Percentiles rank a stretch among this genome's conserved stretches.
These are phyloP conservation scores for Sminthopsis crassicaudata DNA, from an alignment of 2,113 vertebrate genomes.

Conservation along the genomic window DNA sequence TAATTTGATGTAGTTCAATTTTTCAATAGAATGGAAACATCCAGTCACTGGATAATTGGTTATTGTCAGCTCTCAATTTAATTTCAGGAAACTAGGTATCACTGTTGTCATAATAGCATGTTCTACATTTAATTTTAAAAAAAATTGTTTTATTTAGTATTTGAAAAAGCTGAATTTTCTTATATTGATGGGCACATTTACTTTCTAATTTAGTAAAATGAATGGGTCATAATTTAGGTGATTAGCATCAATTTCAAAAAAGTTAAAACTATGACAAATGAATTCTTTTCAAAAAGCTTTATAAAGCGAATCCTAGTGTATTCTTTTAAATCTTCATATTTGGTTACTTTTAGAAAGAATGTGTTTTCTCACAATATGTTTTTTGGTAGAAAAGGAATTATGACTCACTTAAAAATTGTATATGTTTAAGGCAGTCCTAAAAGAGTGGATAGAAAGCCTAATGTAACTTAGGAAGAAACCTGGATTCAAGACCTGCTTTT, in stretches of 20 bases:
- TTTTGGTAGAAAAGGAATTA: conserved; percentile 24
- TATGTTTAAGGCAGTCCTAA: neutral
- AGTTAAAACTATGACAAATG: neutral
- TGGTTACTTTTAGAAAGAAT: conserved; percentile 21
- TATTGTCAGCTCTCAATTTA: neutral
- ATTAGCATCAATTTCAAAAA: conserved; percentile 28
- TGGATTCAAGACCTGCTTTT: neutral
- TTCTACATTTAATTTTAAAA: neutral
- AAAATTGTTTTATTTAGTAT: conserved; percentile 21
- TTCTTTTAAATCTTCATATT: conserved; percentile 35
- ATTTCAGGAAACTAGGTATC: neutral
- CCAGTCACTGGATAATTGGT: neutral
- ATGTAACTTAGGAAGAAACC: neutral
- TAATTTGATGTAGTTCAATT: neutral
- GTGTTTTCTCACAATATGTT: neutral
- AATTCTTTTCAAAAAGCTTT: neutral
- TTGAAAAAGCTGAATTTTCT: conserved; percentile 11
- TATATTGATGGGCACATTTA: neutral
- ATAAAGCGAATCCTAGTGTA: neutral
- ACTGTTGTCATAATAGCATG: neutral
- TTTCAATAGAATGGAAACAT: neutral
- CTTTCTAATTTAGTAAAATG: conserved; percentile 31
- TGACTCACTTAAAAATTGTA: conserved; percentile 1
- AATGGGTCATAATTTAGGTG: neutral
- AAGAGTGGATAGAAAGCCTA: neutral